Conservation (phyloP, 2,797 vertebrate species). For the Vireo griseus region DNA sequence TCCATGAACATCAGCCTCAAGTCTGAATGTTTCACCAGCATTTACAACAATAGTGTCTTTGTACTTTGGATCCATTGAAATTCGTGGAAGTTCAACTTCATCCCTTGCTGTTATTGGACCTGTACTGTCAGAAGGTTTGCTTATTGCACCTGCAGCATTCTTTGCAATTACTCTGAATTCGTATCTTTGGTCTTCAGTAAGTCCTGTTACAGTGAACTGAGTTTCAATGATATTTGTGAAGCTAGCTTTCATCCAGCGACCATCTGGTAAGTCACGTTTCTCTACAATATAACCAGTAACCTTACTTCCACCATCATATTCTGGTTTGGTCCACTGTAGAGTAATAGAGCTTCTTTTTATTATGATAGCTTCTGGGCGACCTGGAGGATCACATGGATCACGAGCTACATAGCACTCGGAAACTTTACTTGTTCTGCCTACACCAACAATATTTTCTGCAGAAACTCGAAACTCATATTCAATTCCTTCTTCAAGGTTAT, state of each 20-base stretch:
- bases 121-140: conserved; percentile 95
- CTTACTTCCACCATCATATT: conserved; percentile 95
- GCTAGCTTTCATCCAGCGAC: conserved; percentile 96
- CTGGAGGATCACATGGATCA: conserved; percentile 96
- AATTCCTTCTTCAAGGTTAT: conserved; percentile 92
- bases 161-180: conserved; percentile 98
- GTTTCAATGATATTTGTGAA: conserved; percentile 98
- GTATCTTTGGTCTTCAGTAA: conserved; percentile 93
- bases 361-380: conserved; percentile 88
- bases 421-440: conserved; percentile 93
- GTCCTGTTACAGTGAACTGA: conserved; percentile 89
- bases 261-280: conserved; percentile 95
- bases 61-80: conserved; percentile 95
- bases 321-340: conserved; percentile 94
- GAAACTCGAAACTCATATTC: conserved; percentile 97
- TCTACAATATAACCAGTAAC: conserved; percentile 96
- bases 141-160: conserved; percentile 92
- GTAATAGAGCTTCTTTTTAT: conserved; percentile 91
- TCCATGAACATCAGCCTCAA: conserved; percentile 92
- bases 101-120: conserved; percentile 94
- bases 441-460: conserved; percentile 97
- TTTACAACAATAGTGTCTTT: conserved; percentile 88
- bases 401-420: conserved; percentile 93
- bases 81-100: conserved; percentile 89
- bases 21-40: conserved; percentile 91